Percentiles rank a stretch among this genome's conserved stretches.
These are phyloP conservation scores for Corythaeola cristata DNA, from an alignment of 2,113 vertebrate species.

Conservation along the genomic window DNA sequence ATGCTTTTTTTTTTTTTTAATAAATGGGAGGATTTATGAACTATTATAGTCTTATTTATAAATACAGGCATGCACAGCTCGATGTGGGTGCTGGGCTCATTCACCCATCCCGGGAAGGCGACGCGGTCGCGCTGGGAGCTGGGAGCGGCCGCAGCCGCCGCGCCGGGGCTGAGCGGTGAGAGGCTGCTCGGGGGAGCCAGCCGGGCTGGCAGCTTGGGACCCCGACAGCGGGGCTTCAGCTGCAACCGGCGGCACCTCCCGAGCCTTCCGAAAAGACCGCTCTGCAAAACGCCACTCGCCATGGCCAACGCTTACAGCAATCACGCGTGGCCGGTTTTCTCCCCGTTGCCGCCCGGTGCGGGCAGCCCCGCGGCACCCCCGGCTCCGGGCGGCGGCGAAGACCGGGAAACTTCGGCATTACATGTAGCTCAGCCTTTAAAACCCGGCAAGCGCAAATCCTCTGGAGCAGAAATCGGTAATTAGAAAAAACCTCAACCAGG, in stretches of 20 bases:
- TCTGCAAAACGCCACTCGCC: accelerated
- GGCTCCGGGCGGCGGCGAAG: neutral
- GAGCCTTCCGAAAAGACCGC: neutral
- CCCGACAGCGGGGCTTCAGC: neutral
- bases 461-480: neutral
- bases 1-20: neutral
- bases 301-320: accelerated
- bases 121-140: neutral
- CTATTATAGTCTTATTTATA: neutral
- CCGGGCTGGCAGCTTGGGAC: neutral
- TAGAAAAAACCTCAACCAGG: neutral
- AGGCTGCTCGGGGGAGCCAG: neutral
- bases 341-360: accelerated
- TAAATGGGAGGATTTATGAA: neutral
- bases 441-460: neutral
- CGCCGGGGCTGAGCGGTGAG: neutral
- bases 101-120: neutral
- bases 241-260: neutral
- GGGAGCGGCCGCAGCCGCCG: neutral
- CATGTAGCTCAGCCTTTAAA: neutral
- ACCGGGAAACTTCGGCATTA: accelerated
- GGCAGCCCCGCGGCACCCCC: neutral
- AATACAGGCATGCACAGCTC: neutral
- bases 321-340: neutral
- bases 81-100: neutral